Evolutionary conservation across 2,113 vertebrate genomes (phyloP).

Genomic region (Sturnus vulgaris): DNA sequence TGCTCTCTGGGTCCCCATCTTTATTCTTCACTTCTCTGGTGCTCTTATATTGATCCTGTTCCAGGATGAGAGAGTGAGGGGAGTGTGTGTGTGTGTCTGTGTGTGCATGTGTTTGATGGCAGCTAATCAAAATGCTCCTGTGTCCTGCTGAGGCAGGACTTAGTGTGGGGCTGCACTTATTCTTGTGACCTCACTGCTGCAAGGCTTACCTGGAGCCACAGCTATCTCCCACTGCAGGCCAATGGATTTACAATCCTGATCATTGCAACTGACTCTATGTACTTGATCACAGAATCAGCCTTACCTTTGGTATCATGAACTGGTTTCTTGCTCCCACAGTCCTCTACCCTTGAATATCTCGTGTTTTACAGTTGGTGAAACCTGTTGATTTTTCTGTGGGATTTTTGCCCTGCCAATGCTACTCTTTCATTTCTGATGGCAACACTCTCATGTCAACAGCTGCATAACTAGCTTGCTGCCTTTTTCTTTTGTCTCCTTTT

Average conservation of each 20-base stretch:
- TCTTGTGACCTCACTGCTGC: neutral
- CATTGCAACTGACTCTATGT: rapidly evolving
- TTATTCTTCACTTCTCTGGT: neutral
- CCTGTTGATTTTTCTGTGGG: neutral
- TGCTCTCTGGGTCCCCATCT: neutral
- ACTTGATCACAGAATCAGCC: neutral
- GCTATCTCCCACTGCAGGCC: neutral
- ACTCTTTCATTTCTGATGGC: neutral
- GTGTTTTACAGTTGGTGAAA: neutral
- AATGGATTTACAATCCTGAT: neutral
- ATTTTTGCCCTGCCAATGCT: neutral
- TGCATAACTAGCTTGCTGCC: neutral
- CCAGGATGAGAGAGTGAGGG: neutral
- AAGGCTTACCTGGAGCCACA: neutral
- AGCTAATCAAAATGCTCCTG: neutral
- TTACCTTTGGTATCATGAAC: neutral
- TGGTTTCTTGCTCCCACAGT: neutral
- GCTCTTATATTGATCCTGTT: neutral
- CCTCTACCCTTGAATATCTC: neutral
- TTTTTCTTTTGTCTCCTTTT: conserved; percentile 25
- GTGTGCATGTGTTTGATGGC: neutral
- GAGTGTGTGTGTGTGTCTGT: neutral
- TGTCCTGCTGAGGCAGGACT: neutral
- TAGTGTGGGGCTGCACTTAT: neutral
- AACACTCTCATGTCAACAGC: neutral